Conservation (phyloP, 2,888 invertebrate genomes). For the Parnassius apollo region DNA sequence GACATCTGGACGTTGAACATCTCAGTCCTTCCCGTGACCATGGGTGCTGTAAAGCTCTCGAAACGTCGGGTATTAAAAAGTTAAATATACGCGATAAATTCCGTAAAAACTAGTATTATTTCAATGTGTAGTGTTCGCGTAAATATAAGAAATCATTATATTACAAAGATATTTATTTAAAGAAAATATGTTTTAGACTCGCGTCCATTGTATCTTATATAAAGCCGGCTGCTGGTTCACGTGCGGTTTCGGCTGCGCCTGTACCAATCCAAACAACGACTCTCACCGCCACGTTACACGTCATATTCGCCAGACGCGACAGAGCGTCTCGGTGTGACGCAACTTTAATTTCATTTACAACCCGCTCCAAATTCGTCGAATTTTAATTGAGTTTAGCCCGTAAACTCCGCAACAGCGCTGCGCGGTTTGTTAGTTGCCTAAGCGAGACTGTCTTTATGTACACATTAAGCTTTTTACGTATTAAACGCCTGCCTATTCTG, state of each 20-base stretch:
- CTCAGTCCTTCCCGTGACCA: too few relatives aligned
- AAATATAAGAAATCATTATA: too few relatives aligned
- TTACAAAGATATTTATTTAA: background rate
- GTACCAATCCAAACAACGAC: constrained; percentile 39
- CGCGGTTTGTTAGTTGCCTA: constrained; percentile 64
- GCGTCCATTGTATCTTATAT: too few relatives aligned
- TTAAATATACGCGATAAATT: too few relatives aligned
- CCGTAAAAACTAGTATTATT: too few relatives aligned
- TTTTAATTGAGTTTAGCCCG: constrained; percentile 69
- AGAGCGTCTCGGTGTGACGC: constrained; percentile 50
- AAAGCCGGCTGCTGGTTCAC: too few relatives aligned
- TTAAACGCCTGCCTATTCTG: constrained; percentile 36
- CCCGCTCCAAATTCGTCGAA: constrained; percentile 61
- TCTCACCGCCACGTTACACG: constrained; percentile 33
- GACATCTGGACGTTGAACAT: too few relatives aligned
- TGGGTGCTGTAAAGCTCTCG: too few relatives aligned
- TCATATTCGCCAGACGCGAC: constrained; percentile 41
- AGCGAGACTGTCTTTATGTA: constrained; percentile 51
- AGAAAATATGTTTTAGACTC: background rate
- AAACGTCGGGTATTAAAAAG: too few relatives aligned
- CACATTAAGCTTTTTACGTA: constrained; percentile 50
- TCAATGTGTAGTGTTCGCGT: too few relatives aligned
- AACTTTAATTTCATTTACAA: constrained; percentile 69
- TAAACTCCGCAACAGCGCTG: constrained; percentile 51
- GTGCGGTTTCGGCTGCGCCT: background rate